These are phyloP conservation scores for Semaprochilodus insignis DNA, from an alignment of 2,797 vertebrate species.

Conservation along the genomic window DNA sequence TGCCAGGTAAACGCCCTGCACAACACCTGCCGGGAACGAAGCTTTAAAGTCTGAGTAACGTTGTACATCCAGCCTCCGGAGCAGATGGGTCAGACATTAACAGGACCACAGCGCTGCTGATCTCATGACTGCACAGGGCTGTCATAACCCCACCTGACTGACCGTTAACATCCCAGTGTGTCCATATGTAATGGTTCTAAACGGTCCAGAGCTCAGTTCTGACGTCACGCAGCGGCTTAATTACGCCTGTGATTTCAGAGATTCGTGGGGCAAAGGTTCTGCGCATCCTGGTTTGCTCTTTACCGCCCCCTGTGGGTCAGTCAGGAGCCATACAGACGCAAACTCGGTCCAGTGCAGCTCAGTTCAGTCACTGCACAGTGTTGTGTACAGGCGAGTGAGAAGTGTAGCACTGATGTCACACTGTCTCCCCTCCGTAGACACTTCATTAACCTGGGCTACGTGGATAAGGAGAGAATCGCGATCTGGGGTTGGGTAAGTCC, in stretches of 20 bases:
- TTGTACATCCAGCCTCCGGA: not conserved
- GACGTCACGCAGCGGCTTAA: not conserved
- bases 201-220: not conserved
- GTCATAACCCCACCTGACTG: not conserved
- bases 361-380: not conserved
- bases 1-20: constrained; percentile 77
- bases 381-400: not conserved
- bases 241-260: not conserved
- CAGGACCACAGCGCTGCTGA: too few relatives aligned
- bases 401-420: not conserved
- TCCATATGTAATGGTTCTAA: not conserved
- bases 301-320: not conserved
- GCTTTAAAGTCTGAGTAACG: not conserved
- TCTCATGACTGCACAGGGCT: not conserved
- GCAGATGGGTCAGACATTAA: not conserved
- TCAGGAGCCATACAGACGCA: not conserved
- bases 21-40: not conserved
- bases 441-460: constrained; percentile 87
- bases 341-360: not conserved
- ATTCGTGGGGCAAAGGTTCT: not conserved
- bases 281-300: not conserved
- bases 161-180: too few relatives aligned
- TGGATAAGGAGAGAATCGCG: constrained; percentile 89
- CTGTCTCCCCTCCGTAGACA: constrained; percentile 74
- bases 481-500: constrained; percentile 98